These are phyloP conservation scores for Apantesis nais DNA, from an alignment of 2,888 invertebrate genomes.

Conservation along the genomic window DNA sequence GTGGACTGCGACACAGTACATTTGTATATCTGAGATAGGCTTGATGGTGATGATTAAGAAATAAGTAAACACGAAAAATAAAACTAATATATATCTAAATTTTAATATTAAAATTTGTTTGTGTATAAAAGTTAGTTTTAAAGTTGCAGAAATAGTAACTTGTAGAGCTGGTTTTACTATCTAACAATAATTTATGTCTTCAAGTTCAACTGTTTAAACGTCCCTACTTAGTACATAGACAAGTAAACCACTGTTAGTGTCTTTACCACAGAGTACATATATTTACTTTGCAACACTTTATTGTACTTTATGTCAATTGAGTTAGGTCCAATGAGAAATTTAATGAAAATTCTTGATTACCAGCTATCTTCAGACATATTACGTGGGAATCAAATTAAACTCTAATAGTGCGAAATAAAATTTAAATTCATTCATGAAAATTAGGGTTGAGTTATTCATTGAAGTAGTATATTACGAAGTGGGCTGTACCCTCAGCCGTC, in stretches of 20 bases:
- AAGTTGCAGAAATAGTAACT: too few species aligned
- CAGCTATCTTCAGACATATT: constrained; percentile 32
- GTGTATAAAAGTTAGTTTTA: background rate
- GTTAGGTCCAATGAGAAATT: constrained; percentile 28
- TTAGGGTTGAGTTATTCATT: constrained; percentile 25
- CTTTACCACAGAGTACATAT: too few species aligned
- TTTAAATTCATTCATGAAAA: constrained; percentile 30
- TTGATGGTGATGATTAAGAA: too few species aligned
- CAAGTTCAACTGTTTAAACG: background rate
- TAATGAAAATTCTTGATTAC: constrained; percentile 25
- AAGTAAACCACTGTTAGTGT: background rate
- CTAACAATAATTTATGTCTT: background rate
- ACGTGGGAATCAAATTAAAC: constrained; percentile 14
- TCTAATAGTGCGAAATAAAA: background rate
- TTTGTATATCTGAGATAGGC: too few species aligned
- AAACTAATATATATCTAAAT: too few species aligned
- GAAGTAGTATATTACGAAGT: constrained; percentile 35
- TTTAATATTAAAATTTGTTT: background rate
- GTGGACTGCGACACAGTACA: too few species aligned
- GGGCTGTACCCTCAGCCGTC: constrained; percentile 60
- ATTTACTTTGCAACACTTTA: constrained; percentile 29
- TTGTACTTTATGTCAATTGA: constrained; percentile 38
- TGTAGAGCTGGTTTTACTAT: too few species aligned
- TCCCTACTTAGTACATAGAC: constrained; percentile 32
- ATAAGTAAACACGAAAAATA: too few species aligned